Evolutionary conservation across 2,888 invertebrate species (phyloP), one percentile per base, ranked within the genome.

Genomic region (Diadegma fenestrale): DNA sequence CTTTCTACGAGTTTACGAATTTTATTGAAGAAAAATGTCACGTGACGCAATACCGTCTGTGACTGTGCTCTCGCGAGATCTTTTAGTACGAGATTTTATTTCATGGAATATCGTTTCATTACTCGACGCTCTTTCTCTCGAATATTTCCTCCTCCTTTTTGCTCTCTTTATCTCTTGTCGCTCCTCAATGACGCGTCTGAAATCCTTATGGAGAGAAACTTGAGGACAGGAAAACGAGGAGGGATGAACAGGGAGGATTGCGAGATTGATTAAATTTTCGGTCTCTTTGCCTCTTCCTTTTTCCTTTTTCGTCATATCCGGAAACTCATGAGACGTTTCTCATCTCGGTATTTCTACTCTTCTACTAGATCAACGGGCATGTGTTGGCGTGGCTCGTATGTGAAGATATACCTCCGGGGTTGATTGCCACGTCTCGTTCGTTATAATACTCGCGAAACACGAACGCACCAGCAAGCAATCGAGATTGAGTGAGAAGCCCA

Each of bases 371-470:
- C 26, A 7, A 41, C 41, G 33, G 30, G 66, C 30, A 30, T 51
- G 8, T 8, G 22, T 61, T 14, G 41, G 26, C 30, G 33, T 12
- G 10, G 86, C 2, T 68, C 37, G 66, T 83, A 80, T 87, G 63
- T 80, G 88, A 81, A 76, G 79, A 80, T n/a, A 75, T 79, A 77
- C 83, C 85, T 86, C 83, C 76, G 71, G 85, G 87, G 85, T 87
- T 88, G 87, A 88, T 87, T 88, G 86, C 87, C 81, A 84, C 86
- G 86, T 87, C 72, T 87, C 84, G 82, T 83, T 86, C 73, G 71
- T 72, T 73, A 17, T 26, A 30, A 48, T 12, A 30, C 80, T 17
- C 61, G 83, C 43, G 76, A 80, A 82, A 78, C 58, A 75, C 78
- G 78, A 66, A 61, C 75, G 85, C 83, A 85, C 30, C 61, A 73